Conservation (phyloP, 1,140 invertebrate species). For the Drosophila melanica region DNA sequence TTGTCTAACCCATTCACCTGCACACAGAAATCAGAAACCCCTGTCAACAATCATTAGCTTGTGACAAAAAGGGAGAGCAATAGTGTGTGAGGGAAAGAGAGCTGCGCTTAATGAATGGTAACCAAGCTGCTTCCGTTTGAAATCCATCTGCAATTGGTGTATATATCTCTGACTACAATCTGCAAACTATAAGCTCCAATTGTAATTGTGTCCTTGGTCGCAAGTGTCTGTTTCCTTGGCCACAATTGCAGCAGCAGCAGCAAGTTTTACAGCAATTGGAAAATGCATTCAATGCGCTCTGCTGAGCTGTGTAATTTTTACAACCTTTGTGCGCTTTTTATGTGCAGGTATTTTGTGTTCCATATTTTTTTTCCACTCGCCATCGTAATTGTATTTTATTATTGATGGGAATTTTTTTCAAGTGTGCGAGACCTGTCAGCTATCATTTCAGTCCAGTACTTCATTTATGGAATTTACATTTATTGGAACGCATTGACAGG, state of each 20-base stretch:
- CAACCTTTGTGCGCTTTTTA: conserved; percentile 35
- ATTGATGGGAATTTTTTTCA: conserved; percentile 51
- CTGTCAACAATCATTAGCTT: not conserved
- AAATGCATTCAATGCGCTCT: conserved; percentile 33
- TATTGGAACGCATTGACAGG: conserved; percentile 64
- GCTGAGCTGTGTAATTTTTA: conserved; percentile 30
- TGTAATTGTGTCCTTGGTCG: not conserved
- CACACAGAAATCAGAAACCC: not conserved
- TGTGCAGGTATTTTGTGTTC: conserved; percentile 29
- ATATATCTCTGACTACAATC: not conserved
- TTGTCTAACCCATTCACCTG: not conserved
- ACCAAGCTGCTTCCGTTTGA: not conserved
- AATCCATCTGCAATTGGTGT: not conserved
- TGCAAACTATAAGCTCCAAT: not conserved
- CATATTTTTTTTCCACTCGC: conserved; percentile 12
- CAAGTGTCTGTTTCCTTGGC: conserved; percentile 4
- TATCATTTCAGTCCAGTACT: conserved; percentile 39
- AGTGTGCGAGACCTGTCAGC: conserved; percentile 30
- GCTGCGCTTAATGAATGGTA: conserved; percentile 9
- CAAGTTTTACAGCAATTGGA: conserved; percentile 6
- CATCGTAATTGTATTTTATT: conserved; percentile 72
- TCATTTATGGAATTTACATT: conserved; percentile 78
- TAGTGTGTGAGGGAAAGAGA: not conserved
- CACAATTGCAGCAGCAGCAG: not conserved
- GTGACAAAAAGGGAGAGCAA: not conserved